Percentiles rank a stretch among this genome's conserved stretches.
phyloP scores from a whole-genome alignment of 2,113 vertebrate species.

The Melanotaenia duboulayi region DNA sequence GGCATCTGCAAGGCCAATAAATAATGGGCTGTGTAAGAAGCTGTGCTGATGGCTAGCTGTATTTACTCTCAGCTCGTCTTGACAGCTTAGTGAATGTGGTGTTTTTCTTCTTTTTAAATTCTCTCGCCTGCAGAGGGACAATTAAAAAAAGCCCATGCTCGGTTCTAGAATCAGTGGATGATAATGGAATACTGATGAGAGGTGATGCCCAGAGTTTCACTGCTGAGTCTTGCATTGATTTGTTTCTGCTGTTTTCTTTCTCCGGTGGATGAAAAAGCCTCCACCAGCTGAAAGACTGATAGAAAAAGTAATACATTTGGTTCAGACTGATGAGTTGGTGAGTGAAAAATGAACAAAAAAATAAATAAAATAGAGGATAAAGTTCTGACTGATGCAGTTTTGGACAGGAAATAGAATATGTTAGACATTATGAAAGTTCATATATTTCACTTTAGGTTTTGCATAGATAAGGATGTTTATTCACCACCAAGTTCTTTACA shows the following conservation, averaged over 20 bases:
- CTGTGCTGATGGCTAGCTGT: slow-evolving; percentile 47
- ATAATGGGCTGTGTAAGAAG: slow-evolving; percentile 53
- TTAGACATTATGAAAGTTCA: background rate
- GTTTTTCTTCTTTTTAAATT: slow-evolving; percentile 55
- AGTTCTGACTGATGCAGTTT: slow-evolving; percentile 14
- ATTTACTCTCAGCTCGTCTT: slow-evolving; percentile 60
- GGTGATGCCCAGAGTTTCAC: slow-evolving; percentile 51
- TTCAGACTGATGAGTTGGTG: slow-evolving; percentile 21
- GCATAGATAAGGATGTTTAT: background rate
- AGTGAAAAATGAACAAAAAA: slow-evolving; percentile 3
- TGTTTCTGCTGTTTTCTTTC: slow-evolving; percentile 31
- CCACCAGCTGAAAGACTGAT: slow-evolving; percentile 34
- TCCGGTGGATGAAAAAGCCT: slow-evolving; percentile 22
- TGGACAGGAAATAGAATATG: slow-evolving; percentile 11
- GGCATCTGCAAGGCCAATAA: slow-evolving; percentile 62
- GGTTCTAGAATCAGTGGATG: slow-evolving; percentile 35
- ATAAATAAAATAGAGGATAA: background rate
- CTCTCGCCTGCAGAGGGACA: slow-evolving; percentile 67
- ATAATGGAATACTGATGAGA: slow-evolving; percentile 75
- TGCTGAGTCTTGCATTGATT: slow-evolving; percentile 53
- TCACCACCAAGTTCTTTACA: no score
- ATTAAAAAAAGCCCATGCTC: slow-evolving; percentile 62
- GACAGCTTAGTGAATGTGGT: slow-evolving; percentile 53
- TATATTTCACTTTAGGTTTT: background rate
- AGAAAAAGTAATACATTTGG: slow-evolving; percentile 25